A percentile compares a stretch with the other conserved stretches of the same genome.
These are phyloP conservation scores for Spilosoma lubricipeda DNA, from an alignment of 2,888 invertebrate species.

Conservation along the genomic window DNA sequence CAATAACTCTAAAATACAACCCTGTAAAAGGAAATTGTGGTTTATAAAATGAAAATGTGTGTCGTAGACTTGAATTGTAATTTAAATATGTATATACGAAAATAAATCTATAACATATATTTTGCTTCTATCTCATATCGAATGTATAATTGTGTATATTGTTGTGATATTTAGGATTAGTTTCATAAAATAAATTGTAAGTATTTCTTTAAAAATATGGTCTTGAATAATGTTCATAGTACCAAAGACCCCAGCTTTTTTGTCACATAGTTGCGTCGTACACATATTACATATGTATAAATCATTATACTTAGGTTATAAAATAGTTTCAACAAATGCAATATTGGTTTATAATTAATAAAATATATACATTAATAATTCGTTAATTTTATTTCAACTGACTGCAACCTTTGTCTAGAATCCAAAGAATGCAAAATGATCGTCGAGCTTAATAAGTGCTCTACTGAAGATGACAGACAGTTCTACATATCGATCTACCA, in stretches of 20 bases:
- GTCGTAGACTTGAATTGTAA: not conserved
- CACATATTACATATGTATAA: not conserved
- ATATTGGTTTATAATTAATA: conserved; percentile 63
- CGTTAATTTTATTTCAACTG: conserved; percentile 20
- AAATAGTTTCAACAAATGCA: conserved; percentile 56
- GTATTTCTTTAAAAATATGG: not conserved
- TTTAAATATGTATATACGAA: not conserved
- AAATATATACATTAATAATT: conserved; percentile 46
- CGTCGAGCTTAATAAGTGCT: too few species aligned
- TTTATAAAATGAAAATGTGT: not conserved
- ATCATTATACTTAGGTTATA: conserved; percentile 10
- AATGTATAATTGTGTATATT: not conserved
- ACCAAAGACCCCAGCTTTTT: not conserved
- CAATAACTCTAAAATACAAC: not conserved
- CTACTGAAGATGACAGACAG: too few species aligned
- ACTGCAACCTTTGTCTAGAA: not conserved
- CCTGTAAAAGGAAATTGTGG: not conserved
- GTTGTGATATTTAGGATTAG: not conserved
- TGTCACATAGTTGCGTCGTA: not conserved
- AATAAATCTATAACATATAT: not conserved
- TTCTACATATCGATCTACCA: too few species aligned
- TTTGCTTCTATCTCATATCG: not conserved
- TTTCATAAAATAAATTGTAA: not conserved
- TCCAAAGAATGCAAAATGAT: not conserved
- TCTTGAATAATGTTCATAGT: conserved; percentile 12